Base-by-base conservation (phyloP, 2,113 vertebrate genomes). In the Sclerurus mexicanus region DNA sequence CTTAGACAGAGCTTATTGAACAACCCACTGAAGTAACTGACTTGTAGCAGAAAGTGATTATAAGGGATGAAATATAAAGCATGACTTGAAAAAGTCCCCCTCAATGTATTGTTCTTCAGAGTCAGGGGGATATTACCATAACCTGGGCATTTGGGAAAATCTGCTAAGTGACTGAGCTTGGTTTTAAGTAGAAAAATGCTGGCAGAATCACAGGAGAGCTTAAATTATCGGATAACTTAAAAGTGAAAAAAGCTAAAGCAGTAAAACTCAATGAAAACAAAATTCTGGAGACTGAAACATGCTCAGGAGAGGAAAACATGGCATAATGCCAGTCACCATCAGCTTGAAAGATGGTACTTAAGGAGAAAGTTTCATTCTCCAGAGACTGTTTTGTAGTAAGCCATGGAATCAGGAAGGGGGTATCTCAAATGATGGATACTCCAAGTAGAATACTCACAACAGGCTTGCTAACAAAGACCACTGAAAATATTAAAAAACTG, bases 201-300 rank as follows among this genome's bases (percentile, higher is more conserved):
- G 72, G 73, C 77, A 86, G 92, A 87, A 94, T 92, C 95, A 74
- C 68, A 89, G 44, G 66, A 87, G 89, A 85, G 79, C 22, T 91
- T 94, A 90, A 91, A 80, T 89, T 97, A 94, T 88, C 96, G 81
- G 68, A 95, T 71, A 97, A 94, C 42, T 84, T 79, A 64, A 87
- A 92, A 86, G 81, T 46, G 85, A 96, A 90, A 93, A 95, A 93
- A 87, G 40, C 60, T 85, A 95, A 95, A 97, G 80, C 73, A 67
- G 75, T 84, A 92, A 96, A 97, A 96, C 91, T 90, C 93, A 97
- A 89, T 91, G 94, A 97, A 97, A 97, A 96, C 80, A 97, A 97
- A 97, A 93, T 68, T 95, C 20, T 90, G 17, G 81, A 94, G 79
- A 84, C 24, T 84, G 59, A 94, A 96, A 93, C 42, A 63, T 86